Percentiles rank a stretch among this genome's conserved stretches.
phyloP scores from a whole-genome alignment of 2,888 invertebrate genomes.

The Oscheius sp. region DNA sequence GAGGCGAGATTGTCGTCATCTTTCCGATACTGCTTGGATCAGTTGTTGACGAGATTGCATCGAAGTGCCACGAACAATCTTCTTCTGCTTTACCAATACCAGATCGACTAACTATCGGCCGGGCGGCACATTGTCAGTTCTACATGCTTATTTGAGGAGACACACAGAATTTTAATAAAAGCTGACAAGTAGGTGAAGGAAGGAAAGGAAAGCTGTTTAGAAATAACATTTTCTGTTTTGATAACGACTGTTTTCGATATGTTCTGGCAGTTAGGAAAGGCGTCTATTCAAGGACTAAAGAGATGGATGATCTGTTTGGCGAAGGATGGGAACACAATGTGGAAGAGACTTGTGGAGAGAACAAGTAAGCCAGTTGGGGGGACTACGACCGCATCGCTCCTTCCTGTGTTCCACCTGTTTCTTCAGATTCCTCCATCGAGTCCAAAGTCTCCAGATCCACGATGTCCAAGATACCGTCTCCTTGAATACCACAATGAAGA shows the following conservation, averaged over 20 bases:
- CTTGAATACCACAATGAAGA: too few relatives aligned
- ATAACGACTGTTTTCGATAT: slow-evolving; percentile 20
- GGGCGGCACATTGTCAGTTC: neutral
- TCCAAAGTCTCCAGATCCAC: too few relatives aligned
- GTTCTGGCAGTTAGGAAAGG: neutral
- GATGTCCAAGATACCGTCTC: too few relatives aligned
- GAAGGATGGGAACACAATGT: slow-evolving; percentile 1
- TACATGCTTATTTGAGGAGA: neutral
- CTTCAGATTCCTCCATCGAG: too few relatives aligned
- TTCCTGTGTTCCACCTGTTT: too few relatives aligned
- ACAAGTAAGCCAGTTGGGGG: neutral
- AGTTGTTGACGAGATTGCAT: slow-evolving; percentile 53
- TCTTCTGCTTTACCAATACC: slow-evolving; percentile 57
- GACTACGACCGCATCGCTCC: too few relatives aligned
- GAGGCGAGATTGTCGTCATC: slow-evolving; percentile 29
- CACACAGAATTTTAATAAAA: neutral
- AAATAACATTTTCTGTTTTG: slow-evolving; percentile 7
- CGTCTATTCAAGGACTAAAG: neutral
- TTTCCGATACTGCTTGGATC: slow-evolving; percentile 53
- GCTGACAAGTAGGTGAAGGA: neutral
- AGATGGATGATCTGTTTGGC: neutral
- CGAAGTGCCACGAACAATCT: slow-evolving; percentile 47
- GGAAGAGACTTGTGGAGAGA: neutral
- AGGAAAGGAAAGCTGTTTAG: neutral
- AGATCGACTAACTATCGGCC: neutral